phyloP scores from a whole-genome alignment of 2,113 vertebrate species.

The Nerophis ophidion region DNA sequence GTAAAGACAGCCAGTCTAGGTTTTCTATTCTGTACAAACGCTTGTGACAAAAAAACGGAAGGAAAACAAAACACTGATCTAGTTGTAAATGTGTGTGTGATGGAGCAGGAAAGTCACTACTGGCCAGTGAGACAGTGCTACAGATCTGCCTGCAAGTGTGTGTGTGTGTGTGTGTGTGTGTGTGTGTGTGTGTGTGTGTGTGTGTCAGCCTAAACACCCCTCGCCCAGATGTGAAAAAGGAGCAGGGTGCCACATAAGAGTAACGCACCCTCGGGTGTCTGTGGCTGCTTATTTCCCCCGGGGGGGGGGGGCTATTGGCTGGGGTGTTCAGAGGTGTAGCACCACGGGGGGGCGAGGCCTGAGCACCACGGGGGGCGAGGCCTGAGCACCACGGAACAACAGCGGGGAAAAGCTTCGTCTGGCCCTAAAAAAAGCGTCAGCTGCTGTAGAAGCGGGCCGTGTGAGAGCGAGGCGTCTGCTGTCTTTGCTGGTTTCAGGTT shows the following conservation, averaged over 20 bases:
- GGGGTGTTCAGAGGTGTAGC: slow-evolving; percentile 51
- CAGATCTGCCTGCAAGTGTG: slow-evolving; percentile 71
- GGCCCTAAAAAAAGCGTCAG: slow-evolving; percentile 8
- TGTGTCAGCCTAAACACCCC: slow-evolving; percentile 41
- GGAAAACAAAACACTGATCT: slow-evolving; percentile 68
- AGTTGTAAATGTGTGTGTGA: slow-evolving; percentile 76
- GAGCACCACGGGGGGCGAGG: slow-evolving; percentile 38
- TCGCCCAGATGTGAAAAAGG: slow-evolving; percentile 25
- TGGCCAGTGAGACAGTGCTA: slow-evolving; percentile 91
- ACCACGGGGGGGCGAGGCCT: slow-evolving; percentile 56
- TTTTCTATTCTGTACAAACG: slow-evolving; percentile 89
- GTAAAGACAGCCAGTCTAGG: slow-evolving; percentile 93
- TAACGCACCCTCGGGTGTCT: slow-evolving; percentile 25
- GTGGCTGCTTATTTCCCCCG: slow-evolving; percentile 19
- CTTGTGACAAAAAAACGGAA: slow-evolving; percentile 73
- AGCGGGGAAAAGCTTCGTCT: slow-evolving; percentile 35
- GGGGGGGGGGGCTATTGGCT: slow-evolving; percentile 32
- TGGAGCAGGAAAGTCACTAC: slow-evolving; percentile 82
- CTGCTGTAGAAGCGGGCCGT: slow-evolving; percentile 22
- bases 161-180: slow-evolving; percentile 54
- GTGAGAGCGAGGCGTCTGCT: slow-evolving; percentile 44
- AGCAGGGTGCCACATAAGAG: slow-evolving; percentile 25
- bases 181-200: slow-evolving; percentile 54
- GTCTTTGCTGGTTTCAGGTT: slow-evolving; percentile 70
- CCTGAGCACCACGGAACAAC: slow-evolving; percentile 63